A percentile compares a stretch with the other conserved stretches of the same genome.
Evolutionary conservation across 2,888 invertebrate genomes (phyloP).

Genomic region (Oligia fasciuncula): DNA sequence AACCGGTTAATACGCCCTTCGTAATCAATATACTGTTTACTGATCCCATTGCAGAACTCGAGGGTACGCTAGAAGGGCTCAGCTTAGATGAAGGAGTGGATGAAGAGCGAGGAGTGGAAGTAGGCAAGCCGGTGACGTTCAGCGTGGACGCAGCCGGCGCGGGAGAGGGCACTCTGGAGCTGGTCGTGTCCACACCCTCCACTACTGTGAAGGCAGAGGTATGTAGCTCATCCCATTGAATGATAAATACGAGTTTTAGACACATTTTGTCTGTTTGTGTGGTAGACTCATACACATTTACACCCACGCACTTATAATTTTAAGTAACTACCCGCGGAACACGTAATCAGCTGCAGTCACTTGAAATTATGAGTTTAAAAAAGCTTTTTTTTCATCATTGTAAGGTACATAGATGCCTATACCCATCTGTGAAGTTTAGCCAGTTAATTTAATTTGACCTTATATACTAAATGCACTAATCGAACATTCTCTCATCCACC

Average conservation of each 20-base stretch:
- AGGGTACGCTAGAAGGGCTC: conserved; percentile 87
- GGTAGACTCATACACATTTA: neutral
- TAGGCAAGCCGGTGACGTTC: conserved; percentile 96
- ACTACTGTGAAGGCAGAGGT: conserved; percentile 97
- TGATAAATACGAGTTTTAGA: neutral
- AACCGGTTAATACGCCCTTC: neutral
- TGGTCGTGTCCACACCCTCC: conserved; percentile 97
- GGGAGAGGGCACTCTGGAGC: conserved; percentile 97
- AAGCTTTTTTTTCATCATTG: neutral
- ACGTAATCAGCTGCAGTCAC: neutral
- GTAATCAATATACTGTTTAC: neutral
- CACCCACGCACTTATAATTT: neutral
- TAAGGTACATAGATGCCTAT: no score
- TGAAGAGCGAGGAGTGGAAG: conserved; percentile 89
- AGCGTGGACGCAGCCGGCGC: conserved; percentile 98
- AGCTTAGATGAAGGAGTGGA: conserved; percentile 85
- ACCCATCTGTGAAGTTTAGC: neutral
- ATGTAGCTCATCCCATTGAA: conserved; percentile 1
- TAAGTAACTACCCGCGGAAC: no score
- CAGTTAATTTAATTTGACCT: neutral
- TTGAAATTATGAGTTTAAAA: neutral
- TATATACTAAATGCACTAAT: neutral
- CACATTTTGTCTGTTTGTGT: neutral
- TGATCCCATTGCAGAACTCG: conserved; percentile 79
- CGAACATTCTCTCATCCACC: conserved; percentile 56